phyloP scores from a whole-genome alignment of 1,140 invertebrate species.

The Phthorimaea operculella region DNA sequence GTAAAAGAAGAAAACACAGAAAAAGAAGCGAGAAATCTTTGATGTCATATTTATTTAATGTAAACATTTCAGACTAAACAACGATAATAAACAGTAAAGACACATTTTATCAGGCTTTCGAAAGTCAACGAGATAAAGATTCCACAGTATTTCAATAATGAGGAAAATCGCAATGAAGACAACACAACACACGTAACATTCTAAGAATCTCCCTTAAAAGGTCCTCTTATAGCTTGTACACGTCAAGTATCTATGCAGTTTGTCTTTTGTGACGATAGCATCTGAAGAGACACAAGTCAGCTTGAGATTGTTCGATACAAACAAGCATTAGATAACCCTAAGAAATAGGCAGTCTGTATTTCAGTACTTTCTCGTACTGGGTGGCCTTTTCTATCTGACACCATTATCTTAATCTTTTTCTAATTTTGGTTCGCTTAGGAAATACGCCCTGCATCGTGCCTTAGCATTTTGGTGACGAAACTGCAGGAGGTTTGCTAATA shows the following conservation, averaged over 20 bases:
- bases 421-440: constrained; percentile 24
- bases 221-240: constrained; percentile 4
- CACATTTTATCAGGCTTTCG: no score
- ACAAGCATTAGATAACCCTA: constrained; percentile 25
- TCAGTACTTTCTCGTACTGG: constrained; percentile 22
- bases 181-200: background rate
- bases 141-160: background rate
- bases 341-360: constrained; percentile 19
- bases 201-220: constrained; percentile 4
- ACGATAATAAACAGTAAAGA: no score
- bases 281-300: constrained; percentile 18
- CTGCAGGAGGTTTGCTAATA: constrained; percentile 35
- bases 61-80: no score
- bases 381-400: constrained; percentile 21
- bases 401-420: background rate
- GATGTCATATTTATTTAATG: no score
- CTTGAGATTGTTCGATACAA: constrained; percentile 21
- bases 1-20: no score
- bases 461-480: constrained; percentile 40
- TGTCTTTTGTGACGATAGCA: constrained; percentile 24
- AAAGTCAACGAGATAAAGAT: background rate
- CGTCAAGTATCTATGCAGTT: constrained; percentile 13
- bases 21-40: no score
- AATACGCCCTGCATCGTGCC: constrained; percentile 19
- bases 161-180: background rate